phyloP scores from a whole-genome alignment of 2,888 invertebrate genomes.

The Heteromyza rotundicornis region DNA sequence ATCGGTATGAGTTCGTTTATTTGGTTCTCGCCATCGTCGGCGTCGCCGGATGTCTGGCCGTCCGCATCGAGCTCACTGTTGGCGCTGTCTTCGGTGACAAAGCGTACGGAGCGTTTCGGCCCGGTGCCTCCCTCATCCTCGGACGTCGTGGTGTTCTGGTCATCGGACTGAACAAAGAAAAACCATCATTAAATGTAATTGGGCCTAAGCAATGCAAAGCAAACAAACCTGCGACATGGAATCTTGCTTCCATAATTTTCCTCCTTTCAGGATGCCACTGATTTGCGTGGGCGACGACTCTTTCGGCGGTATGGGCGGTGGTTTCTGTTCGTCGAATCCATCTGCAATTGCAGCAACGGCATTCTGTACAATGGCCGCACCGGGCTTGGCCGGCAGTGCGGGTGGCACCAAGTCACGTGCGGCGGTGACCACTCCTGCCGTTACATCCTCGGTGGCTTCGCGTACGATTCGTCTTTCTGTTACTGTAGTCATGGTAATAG shows the following conservation, averaged over 20 bases:
- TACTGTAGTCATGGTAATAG: constrained; percentile 73
- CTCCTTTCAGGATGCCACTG: constrained; percentile 79
- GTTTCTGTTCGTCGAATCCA: constrained; percentile 45
- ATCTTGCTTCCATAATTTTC: constrained; percentile 75
- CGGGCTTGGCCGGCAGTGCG: constrained; percentile 33
- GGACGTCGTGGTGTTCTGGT: constrained; percentile 58
- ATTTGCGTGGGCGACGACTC: constrained; percentile 69
- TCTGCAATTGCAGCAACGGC: constrained; percentile 25
- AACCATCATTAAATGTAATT: neutral
- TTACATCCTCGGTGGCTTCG: constrained; percentile 49
- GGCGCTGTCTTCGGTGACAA: constrained; percentile 65
- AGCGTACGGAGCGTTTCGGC: constrained; percentile 71
- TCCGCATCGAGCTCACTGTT: constrained; percentile 51
- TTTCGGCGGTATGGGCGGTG: constrained; percentile 57
- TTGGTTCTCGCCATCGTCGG: constrained; percentile 57
- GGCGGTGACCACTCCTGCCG: constrained; percentile 25
- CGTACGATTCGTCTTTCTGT: constrained; percentile 69
- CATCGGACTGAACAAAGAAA: constrained; percentile 50
- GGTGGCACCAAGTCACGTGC: constrained; percentile 29
- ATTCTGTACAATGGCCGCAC: constrained; percentile 9
- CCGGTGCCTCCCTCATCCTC: constrained; percentile 65
- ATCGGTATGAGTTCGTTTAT: constrained; percentile 61
- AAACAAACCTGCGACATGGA: constrained; percentile 65
- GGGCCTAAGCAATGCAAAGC: no score
- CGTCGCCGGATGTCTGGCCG: constrained; percentile 43